These are phyloP conservation scores for Arge pagana DNA, from an alignment of 2,888 invertebrate genomes.

Conservation along the genomic window DNA sequence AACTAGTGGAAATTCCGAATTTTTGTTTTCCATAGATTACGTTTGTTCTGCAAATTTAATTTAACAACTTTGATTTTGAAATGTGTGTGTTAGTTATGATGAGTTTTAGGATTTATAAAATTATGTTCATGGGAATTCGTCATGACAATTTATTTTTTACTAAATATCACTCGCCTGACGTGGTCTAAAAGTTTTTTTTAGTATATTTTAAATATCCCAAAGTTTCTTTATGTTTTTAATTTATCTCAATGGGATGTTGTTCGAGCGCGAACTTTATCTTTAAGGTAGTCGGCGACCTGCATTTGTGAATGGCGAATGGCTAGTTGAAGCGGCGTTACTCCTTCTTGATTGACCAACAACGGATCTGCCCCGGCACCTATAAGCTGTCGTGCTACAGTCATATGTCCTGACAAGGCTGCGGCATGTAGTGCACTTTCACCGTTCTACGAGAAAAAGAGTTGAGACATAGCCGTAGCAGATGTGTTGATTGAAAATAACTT, in stretches of 20 bases:
- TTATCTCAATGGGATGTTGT: slow-evolving; percentile 42
- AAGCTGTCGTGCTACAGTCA: slow-evolving; percentile 77
- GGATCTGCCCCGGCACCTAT: slow-evolving; percentile 73
- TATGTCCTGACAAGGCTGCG: slow-evolving; percentile 86
- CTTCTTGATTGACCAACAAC: slow-evolving; percentile 73
- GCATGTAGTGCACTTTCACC: slow-evolving; percentile 92
- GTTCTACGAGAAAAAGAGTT: slow-evolving; percentile 67
- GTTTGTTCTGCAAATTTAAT: no score
- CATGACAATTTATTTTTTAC: no score
- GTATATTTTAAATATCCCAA: no score
- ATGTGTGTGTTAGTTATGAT: no score
- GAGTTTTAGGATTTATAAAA: no score
- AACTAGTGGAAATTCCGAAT: no score
- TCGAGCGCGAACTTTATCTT: slow-evolving; percentile 54
- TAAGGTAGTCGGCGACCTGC: slow-evolving; percentile 64
- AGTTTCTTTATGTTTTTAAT: no score
- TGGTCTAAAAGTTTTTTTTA: no score
- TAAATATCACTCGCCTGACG: no score
- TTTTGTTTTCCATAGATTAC: no score
- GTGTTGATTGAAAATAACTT: neutral
- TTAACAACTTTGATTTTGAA: no score
- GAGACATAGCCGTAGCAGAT: neutral
- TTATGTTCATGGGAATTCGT: no score
- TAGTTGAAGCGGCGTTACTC: slow-evolving; percentile 69
- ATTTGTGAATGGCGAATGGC: slow-evolving; percentile 63